A percentile compares a stretch with the other conserved stretches of the same genome.
phyloP scores from a whole-genome alignment of 2,888 invertebrate genomes.

The Orchestes rusci region DNA sequence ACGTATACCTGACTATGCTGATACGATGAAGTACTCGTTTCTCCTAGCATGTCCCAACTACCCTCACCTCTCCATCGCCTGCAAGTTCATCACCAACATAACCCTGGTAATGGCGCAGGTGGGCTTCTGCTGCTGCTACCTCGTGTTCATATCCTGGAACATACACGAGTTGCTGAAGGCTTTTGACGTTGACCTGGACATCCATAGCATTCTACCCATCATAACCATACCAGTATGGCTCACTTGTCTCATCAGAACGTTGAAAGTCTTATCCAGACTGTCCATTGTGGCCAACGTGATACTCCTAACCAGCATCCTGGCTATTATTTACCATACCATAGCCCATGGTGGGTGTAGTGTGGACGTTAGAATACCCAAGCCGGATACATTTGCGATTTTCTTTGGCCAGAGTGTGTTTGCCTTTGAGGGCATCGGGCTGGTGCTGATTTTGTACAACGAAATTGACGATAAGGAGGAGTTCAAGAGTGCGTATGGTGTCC shows the following conservation, averaged over 20 bases:
- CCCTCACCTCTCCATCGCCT: slow-evolving; percentile 1
- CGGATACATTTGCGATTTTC: slow-evolving; percentile 7
- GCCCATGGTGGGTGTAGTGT: slow-evolving; percentile 1
- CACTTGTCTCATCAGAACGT: slow-evolving; percentile 13
- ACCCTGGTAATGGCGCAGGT: slow-evolving; percentile 13
- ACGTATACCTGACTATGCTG: slow-evolving; percentile 12
- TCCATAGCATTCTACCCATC: slow-evolving; percentile 11
- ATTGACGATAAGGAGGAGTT: slow-evolving; percentile 9
- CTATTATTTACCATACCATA: slow-evolving; percentile 12
- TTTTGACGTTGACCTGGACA: slow-evolving; percentile 6
- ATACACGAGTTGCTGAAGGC: slow-evolving; percentile 10
- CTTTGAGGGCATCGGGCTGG: slow-evolving; percentile 15
- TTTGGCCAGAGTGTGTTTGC: slow-evolving; percentile 13
- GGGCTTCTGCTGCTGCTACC: slow-evolving; percentile 13
- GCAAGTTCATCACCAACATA: slow-evolving; percentile 10
- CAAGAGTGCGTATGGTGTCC: slow-evolving; percentile 9
- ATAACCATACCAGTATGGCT: slow-evolving; percentile 14
- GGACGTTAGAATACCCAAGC: slow-evolving; percentile 1
- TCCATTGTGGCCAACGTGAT: slow-evolving; percentile 11
- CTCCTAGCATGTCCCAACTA: slow-evolving; percentile 5
- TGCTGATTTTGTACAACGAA: slow-evolving; percentile 14
- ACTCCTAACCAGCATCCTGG: slow-evolving; percentile 7
- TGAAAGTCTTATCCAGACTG: slow-evolving; percentile 9
- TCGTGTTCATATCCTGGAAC: slow-evolving; percentile 16
- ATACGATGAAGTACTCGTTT: slow-evolving; percentile 9